Evolutionary conservation across 2,797 vertebrate species (phyloP), one percentile per base, ranked within the genome.

Genomic region (Bryconaethiops microstoma): DNA sequence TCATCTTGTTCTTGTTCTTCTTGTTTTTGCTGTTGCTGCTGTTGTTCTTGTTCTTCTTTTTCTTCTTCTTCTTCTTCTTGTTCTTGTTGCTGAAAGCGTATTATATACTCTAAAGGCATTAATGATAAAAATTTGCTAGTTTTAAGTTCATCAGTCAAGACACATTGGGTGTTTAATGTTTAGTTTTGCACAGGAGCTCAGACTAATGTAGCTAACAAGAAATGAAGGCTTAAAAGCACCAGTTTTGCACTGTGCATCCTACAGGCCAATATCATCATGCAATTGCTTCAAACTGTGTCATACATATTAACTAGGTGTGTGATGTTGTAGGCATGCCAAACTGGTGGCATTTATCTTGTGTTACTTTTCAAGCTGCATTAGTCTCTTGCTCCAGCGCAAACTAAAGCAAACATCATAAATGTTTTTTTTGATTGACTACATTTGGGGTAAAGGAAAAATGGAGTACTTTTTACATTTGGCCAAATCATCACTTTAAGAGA

Each of bases 51-150:
- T 48, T 16, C 14, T 40, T 13, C 21, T 7, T 23, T 13, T 52
- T 69, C 21, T 48, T n/a, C 17, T 69, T 4, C 6, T 48, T 23
- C 19, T 48, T 52, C 25, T 25, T 42, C 45, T 39, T 23, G 4
- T 50, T 3, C 3, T 50, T 13, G 1, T 50, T 50, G 1, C 12
- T 25, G 39, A 45, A 50, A 39, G 13, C 45, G 9, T 71, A 25
- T 73, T 74, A 83, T 54, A 67, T 54, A 55, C 74, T 88, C 75
- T 77, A 79, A 80, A 82, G 52, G 39, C 8, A 40, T 29, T 82
- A 63, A 71, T 74, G 64, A 72, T 7, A 82, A 84, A 80, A 60
- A 8, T 13, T 12, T 21, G 2, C 23, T 9, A 23, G 9, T 52
- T 13, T 13, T 13, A 2, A 52, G 14, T 8, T n/a, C 9, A 57